Conservation (phyloP, 2,113 vertebrate genomes). For the Chamaea fasciata region DNA sequence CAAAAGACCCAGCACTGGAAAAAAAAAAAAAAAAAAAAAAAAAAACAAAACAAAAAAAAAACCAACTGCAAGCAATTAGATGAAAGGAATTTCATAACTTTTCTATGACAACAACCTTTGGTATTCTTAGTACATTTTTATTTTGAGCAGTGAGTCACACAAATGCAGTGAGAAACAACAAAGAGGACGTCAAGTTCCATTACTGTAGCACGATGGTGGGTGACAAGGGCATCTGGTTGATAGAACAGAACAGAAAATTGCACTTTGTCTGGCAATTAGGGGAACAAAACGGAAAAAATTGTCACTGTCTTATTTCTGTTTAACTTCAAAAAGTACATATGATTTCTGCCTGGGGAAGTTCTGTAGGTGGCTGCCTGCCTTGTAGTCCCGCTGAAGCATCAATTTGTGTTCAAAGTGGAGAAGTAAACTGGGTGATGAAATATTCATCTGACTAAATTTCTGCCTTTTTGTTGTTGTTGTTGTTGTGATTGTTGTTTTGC, state of each 20-base stretch:
- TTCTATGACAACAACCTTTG: conserved; percentile 11
- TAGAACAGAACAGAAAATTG: conserved; percentile 46
- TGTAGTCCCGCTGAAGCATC: neutral
- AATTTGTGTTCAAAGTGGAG: neutral
- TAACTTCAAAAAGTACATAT: conserved; percentile 14
- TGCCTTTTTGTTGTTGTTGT: too few relatives aligned
- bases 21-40: neutral
- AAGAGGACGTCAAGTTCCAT: conserved; percentile 39
- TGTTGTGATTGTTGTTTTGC: neutral
- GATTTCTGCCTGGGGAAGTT: conserved; percentile 18
- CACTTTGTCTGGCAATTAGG: conserved; percentile 60
- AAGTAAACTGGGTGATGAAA: neutral
- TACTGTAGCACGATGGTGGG: neutral
- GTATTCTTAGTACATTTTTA: conserved; percentile 32
- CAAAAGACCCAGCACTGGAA: neutral
- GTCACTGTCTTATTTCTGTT: conserved; percentile 20
- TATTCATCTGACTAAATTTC: neutral
- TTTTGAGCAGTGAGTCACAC: conserved; percentile 54
- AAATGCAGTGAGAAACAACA: conserved; percentile 12
- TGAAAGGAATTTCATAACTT: conserved; percentile 5
- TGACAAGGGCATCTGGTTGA: conserved; percentile 57
- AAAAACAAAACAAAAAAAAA: neutral
- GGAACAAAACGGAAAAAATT: conserved; percentile 1
- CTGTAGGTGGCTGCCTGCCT: conserved; percentile 31
- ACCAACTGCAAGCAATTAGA: neutral